Evolutionary conservation across 2,797 vertebrate genomes (phyloP), one percentile per base, ranked within the genome.

Genomic region (Melanotaenia nigrans): DNA sequence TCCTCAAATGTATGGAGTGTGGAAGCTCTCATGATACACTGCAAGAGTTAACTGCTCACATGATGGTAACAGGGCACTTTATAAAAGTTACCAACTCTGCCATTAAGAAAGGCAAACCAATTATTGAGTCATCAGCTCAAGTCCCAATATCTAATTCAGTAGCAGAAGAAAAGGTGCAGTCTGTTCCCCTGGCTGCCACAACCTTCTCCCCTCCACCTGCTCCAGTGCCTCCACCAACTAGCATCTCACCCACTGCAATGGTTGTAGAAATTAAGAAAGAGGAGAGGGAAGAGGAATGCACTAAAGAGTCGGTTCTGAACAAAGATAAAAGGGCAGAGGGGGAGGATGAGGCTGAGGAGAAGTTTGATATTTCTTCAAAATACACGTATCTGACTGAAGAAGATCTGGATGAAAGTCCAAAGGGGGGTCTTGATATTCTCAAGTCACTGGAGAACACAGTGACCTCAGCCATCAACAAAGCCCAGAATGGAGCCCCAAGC

Each of bases 51-150:
- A 99, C 98, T 0, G 97, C 97, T 81, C 98, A 99, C 90, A 99
- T 99, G 98, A 99, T 99, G 98, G 97, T 99, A 89, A 99, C 98
- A 0, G 98, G 97, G 87, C 98, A 99, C 90, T 99, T 99, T 87
- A 97, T 99, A 82, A 99, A 99, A 92, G 97, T 99, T 91, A 99
- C 98, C 10, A 99, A 97, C 90, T 99, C 97, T 4, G 98, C 97
- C 77, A 98, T 99, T 90, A 99, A 99, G 89, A 99, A 98, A 92
- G 98, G 98, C 36, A 99, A 99, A 75, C 95, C 97, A 6, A 96
- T 98, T 78, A 89, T 98, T 85, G 98, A 99, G 86, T 91, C 96
- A 0, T 70, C 94, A 0, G 91, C 93, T 0, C 95, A 95, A 1
- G 85, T 90, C 8, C 91, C 95, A 42, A 90, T 85, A 0, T 87